Conservation (phyloP, 2,888 invertebrate species). For the Drosophila nr. medialis region DNA sequence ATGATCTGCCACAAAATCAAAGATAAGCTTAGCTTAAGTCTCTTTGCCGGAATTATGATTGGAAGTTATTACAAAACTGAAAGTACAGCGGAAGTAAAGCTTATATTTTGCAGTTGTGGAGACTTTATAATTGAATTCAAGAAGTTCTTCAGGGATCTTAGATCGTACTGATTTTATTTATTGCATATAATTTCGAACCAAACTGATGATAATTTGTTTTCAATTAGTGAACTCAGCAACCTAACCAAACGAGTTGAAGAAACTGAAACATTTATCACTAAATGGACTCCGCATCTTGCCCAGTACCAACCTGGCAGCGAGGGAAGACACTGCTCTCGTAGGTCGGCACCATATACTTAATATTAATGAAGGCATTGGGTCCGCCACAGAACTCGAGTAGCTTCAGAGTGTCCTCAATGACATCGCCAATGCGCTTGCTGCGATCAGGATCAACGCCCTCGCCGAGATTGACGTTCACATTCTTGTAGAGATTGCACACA, state of each 20-base stretch:
- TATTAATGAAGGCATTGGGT: slow-evolving; percentile 98
- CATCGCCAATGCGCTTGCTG: slow-evolving; percentile 93
- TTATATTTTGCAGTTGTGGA: background rate
- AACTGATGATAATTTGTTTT: slow-evolving; percentile 40
- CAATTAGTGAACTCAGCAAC: slow-evolving; percentile 20
- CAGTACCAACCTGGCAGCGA: slow-evolving; percentile 50
- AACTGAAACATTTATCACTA: slow-evolving; percentile 16
- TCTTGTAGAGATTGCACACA: slow-evolving; percentile 92
- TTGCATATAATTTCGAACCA: slow-evolving; percentile 56
- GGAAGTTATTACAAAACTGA: background rate
- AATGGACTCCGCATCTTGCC: background rate
- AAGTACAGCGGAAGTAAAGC: background rate
- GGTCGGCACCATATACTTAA: slow-evolving; percentile 99
- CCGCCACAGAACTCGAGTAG: slow-evolving; percentile 96
- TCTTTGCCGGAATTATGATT: background rate
- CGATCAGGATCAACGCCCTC: slow-evolving; percentile 95
- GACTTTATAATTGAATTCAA: background rate
- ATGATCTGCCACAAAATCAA: background rate
- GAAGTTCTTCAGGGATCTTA: background rate
- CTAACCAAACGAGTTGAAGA: slow-evolving; percentile 22
- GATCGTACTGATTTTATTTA: slow-evolving; percentile 22
- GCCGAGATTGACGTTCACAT: slow-evolving; percentile 90
- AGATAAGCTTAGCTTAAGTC: background rate
- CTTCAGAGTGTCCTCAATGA: slow-evolving; percentile 96
- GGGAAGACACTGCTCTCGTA: slow-evolving; percentile 92